These are phyloP conservation scores for Porites australiensis DNA, from an alignment of 64 coral and sea anemone genomes.

Conservation along the genomic window DNA sequence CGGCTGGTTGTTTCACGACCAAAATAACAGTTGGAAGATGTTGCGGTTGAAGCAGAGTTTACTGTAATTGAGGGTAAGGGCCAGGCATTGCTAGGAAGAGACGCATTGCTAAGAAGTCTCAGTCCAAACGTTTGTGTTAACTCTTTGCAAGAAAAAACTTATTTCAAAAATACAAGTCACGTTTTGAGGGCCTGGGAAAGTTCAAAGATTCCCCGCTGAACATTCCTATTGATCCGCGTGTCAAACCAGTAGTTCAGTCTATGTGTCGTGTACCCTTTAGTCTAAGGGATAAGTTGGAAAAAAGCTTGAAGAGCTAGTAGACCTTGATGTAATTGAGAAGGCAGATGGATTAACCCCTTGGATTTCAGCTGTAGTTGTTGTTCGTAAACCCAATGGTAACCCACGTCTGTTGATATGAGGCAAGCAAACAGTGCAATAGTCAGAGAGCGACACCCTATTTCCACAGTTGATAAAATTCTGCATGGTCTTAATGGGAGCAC, in stretches of 20 bases:
- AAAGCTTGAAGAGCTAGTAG: conserved; percentile 7
- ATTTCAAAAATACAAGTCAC: conserved; percentile 39
- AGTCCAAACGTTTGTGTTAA: background rate
- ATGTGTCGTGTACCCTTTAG: conserved; percentile 12
- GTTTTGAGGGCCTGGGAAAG: conserved; percentile 41
- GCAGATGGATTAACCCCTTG: background rate
- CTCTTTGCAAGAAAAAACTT: background rate
- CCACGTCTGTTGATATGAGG: conserved; percentile 60
- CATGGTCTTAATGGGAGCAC: conserved; percentile 32
- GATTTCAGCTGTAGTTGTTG: conserved; percentile 54
- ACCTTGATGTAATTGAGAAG: background rate
- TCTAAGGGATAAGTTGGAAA: background rate
- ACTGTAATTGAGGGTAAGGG: conserved; percentile 39
- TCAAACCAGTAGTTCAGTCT: conserved; percentile 21
- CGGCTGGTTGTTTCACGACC: conserved; percentile 26
- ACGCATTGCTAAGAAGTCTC: conserved; percentile 5
- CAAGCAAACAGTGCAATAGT: conserved; percentile 43
- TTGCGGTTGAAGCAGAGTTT: conserved; percentile 43
- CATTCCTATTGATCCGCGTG: conserved; percentile 2
- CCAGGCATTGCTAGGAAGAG: conserved; percentile 33
- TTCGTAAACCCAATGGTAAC: conserved; percentile 21
- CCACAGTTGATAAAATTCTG: conserved; percentile 52
- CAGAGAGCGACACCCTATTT: conserved; percentile 53
- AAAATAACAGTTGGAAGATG: conserved; percentile 7
- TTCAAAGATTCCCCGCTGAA: conserved; percentile 17